Percentiles rank a stretch among this genome's conserved stretches.
These are phyloP conservation scores for Papilio helenus DNA, from an alignment of 1,140 invertebrate species.

Conservation along the genomic window DNA sequence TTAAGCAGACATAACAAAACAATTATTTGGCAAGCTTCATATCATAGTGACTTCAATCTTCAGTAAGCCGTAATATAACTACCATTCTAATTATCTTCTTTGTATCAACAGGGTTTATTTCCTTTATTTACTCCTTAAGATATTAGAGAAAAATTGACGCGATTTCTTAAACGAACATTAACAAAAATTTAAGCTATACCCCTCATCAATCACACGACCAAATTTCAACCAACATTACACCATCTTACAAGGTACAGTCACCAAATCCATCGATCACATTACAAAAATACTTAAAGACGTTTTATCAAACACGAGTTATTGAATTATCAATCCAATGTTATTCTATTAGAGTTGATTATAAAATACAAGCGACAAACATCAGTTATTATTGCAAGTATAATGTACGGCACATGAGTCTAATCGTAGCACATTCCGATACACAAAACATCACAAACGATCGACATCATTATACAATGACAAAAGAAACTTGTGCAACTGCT, in stretches of 20 bases:
- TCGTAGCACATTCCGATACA: slow-evolving; percentile 70
- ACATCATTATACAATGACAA: slow-evolving; percentile 81
- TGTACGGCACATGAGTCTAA: slow-evolving; percentile 69
- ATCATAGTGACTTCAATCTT: too few relatives aligned
- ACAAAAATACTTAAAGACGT: slow-evolving; percentile 52
- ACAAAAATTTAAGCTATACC: slow-evolving; percentile 35
- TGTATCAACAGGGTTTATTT: too few relatives aligned
- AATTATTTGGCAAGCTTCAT: too few relatives aligned
- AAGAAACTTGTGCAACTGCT: slow-evolving; percentile 79
- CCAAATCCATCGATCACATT: slow-evolving; percentile 63
- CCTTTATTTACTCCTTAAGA: too few relatives aligned
- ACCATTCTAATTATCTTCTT: too few relatives aligned
- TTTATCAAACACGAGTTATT: slow-evolving; percentile 43
- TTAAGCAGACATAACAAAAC: too few relatives aligned
- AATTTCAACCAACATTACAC: slow-evolving; percentile 53
- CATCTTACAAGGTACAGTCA: slow-evolving; percentile 45
- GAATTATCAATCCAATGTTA: slow-evolving; percentile 46
- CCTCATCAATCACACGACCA: slow-evolving; percentile 57
- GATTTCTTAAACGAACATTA: not conserved
- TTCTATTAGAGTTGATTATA: slow-evolving; percentile 43
- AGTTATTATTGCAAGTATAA: slow-evolving; percentile 55
- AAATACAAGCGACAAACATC: slow-evolving; percentile 33
- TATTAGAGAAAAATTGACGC: not conserved
- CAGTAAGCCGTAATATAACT: too few relatives aligned
- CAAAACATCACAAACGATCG: slow-evolving; percentile 76